Percentiles rank a stretch among this genome's conserved stretches.
Evolutionary conservation across 2,797 vertebrate genomes (phyloP).

Genomic region (Phyllotis vaccarum): DNA sequence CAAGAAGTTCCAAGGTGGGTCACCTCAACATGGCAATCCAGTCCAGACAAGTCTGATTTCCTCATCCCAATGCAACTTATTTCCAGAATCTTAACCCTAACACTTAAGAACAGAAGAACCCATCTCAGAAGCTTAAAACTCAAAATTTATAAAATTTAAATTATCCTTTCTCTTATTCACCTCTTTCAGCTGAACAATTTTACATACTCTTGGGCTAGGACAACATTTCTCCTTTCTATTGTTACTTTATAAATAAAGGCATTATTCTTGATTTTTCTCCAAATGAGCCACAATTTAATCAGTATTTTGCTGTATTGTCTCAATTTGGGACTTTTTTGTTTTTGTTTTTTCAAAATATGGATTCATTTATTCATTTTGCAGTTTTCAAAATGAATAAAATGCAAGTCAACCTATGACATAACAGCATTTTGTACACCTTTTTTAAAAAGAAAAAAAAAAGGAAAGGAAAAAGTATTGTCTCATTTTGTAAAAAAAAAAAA

Average conservation of each 20-base stretch:
- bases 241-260: background rate
- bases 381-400: too few species aligned
- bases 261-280: background rate
- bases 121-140: background rate
- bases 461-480: too few species aligned
- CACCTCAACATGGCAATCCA: too few species aligned
- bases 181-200: background rate
- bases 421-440: too few species aligned
- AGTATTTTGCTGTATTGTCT: background rate
- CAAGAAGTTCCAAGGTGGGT: too few species aligned
- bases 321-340: too few species aligned
- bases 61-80: background rate
- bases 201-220: background rate
- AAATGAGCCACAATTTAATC: background rate
- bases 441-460: too few species aligned
- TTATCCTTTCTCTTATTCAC: background rate
- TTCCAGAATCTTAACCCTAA: background rate
- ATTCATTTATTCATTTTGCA: too few species aligned
- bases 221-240: background rate
- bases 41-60: too few species aligned
- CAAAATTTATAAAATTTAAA: background rate
- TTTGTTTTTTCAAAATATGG: too few species aligned
- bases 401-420: too few species aligned
- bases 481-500: background rate
- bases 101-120: background rate